Base-by-base conservation (phyloP, 2,888 invertebrate species). In the Lasioglossum villosulum region DNA sequence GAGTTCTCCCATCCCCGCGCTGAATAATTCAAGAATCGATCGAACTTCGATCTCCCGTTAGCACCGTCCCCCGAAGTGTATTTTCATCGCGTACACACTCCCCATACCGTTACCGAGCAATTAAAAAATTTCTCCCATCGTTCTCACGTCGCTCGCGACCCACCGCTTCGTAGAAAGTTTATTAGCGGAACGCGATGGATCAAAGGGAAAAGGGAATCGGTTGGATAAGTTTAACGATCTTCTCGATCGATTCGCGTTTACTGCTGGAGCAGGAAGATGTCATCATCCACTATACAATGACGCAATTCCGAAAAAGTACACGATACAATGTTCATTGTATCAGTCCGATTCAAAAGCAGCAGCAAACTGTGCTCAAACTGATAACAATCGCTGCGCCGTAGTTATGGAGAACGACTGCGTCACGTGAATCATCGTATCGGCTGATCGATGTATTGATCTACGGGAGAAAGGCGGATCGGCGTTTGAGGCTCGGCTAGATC, bases 381-480 rank as follows among this genome's bases (percentile, higher is more conserved):
- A 37, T 14, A 5, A 37, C n/a, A 2, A 59, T 66, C 1, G 8
- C 34, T 63, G 30, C 19, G 52, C 23, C 23, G 27, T 6, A n/a
- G 39, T 19, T n/a, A 68, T 72, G 19, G 48, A 45, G 16, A 8
- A 23, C 30, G 16, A n/a, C 30, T 19, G 30, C 48, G 8, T n/a
- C 45, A 52, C 74, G 59, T 82, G 84, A 82, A 70, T 77, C 59
- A 77, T n/a, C 23, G 37, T 30, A 71, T 30, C 66, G 59, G 59
- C 75, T 68, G 45, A 79, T 39, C 34, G 68, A 34, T 37, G 27
- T 27, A 42, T n/a, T 72, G 56, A 70, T 80, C 71, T 34, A 12
- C 37, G n/a, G 56, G 86, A 76, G 76, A 82, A 82, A 89, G 75
- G 71, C 79, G 30, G 56, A 80, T 79, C 73, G 66, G 34, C 6